These are phyloP conservation scores for Apamea anceps DNA, from an alignment of 2,888 invertebrate species.

Conservation along the genomic window DNA sequence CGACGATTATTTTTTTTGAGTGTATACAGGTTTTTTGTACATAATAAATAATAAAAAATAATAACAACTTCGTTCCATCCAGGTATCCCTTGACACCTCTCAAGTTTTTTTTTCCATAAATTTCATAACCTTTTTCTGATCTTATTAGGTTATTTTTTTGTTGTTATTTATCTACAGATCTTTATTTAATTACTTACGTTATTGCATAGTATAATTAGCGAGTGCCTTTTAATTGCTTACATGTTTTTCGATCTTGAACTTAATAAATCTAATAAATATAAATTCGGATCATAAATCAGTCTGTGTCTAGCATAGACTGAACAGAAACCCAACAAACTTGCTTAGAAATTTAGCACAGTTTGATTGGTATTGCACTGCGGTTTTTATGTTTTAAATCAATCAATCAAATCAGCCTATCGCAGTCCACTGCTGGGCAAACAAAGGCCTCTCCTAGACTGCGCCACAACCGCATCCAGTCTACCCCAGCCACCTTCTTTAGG, in stretches of 20 bases:
- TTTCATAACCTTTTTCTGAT: conserved; percentile 34
- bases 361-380: neutral
- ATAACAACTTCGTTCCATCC: too few relatives aligned
- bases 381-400: too few relatives aligned
- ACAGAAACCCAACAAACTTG: neutral
- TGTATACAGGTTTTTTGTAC: too few relatives aligned
- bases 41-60: too few relatives aligned
- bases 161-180: neutral
- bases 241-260: conserved; percentile 51
- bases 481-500: too few relatives aligned
- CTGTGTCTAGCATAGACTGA: neutral
- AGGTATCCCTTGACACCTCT: too few relatives aligned
- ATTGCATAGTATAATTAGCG: conserved; percentile 37
- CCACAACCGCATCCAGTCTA: too few relatives aligned
- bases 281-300: conserved; percentile 40
- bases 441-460: too few relatives aligned
- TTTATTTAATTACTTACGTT: conserved; percentile 29
- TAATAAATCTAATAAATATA: conserved; percentile 15
- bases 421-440: too few relatives aligned
- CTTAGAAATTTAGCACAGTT: neutral
- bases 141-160: neutral
- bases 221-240: conserved; percentile 28
- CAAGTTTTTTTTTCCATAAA: conserved; percentile 17
- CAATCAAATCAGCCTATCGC: too few relatives aligned
- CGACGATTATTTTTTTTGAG: too few relatives aligned